Conservation (phyloP, 2,888 invertebrate genomes). For the Dyspetes luteomarginatus region DNA sequence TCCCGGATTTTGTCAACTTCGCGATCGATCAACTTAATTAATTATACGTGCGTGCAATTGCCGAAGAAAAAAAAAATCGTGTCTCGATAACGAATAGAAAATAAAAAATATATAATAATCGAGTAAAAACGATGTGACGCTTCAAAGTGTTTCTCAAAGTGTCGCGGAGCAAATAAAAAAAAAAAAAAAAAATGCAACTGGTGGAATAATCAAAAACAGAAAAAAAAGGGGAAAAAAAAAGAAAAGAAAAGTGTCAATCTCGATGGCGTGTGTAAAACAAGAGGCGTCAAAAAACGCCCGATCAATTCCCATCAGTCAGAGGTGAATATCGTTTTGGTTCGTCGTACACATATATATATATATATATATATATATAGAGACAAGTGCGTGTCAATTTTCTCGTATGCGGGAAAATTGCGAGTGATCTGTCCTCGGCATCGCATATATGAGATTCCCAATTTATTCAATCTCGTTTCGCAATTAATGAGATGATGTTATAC, state of each 20-base stretch:
- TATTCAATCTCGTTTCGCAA: conserved; percentile 19
- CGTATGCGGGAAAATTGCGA: neutral
- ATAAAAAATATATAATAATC: conserved; percentile 20
- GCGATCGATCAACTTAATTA: conserved; percentile 16
- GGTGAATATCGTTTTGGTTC: conserved; percentile 44
- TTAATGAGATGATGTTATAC: conserved; percentile 11
- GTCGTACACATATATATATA: too few species aligned
- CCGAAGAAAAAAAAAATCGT: conserved; percentile 6
- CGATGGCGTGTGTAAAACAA: conserved; percentile 38
- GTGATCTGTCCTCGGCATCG: conserved; percentile 14
- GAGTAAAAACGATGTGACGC: conserved; percentile 33
- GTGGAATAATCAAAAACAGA: conserved; percentile 41
- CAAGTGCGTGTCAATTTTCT: neutral
- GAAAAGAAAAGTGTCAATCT: neutral
- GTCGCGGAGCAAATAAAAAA: conserved; percentile 8
- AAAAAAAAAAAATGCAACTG: conserved; percentile 30
- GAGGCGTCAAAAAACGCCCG: conserved; percentile 22
- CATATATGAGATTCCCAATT: conserved; percentile 9
- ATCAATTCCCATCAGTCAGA: conserved; percentile 40
- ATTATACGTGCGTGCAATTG: neutral
- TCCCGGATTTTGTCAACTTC: neutral
- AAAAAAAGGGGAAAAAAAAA: neutral
- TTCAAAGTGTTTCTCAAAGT: conserved; percentile 37
- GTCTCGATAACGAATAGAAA: neutral
- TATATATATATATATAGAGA: conserved; percentile 1